Percentiles rank a stretch among this genome's conserved stretches.
Evolutionary conservation across 1,140 invertebrate species (phyloP).

Genomic region (Pseudobourletiella spinata): DNA sequence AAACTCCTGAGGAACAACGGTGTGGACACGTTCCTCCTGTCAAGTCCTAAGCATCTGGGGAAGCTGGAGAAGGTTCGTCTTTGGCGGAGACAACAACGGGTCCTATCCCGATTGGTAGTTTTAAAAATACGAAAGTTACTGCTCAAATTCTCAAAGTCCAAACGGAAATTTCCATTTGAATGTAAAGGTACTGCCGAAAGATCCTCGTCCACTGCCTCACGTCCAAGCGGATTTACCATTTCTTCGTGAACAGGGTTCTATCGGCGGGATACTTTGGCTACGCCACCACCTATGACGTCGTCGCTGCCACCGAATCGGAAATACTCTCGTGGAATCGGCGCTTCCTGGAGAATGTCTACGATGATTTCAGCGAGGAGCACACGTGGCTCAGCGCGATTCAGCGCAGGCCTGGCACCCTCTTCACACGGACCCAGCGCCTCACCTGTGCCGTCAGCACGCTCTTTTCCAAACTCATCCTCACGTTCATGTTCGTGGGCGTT

Average conservation of each 20-base stretch:
- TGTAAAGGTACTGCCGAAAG: background rate
- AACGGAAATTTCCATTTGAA: no score
- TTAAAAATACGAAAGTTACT: background rate
- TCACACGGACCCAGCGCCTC: background rate
- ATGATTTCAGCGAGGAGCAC: background rate
- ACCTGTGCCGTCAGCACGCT: background rate
- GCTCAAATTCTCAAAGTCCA: no score
- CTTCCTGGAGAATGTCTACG: background rate
- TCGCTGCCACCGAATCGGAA: background rate
- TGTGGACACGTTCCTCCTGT: background rate
- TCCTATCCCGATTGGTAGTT: background rate
- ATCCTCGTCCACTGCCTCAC: background rate
- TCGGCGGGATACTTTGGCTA: background rate
- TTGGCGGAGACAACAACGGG: background rate
- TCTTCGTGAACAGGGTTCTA: background rate
- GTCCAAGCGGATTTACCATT: background rate
- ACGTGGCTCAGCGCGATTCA: background rate
- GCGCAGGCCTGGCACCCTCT: background rate
- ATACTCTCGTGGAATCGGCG: background rate
- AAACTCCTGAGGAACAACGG: background rate
- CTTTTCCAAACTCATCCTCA: background rate
- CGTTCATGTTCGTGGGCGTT: background rate
- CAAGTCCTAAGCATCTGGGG: background rate
- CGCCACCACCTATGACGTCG: background rate
- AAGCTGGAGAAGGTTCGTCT: background rate